phyloP scores from a whole-genome alignment of 2,113 vertebrate genomes.

The Cyphotilapia sp. region DNA sequence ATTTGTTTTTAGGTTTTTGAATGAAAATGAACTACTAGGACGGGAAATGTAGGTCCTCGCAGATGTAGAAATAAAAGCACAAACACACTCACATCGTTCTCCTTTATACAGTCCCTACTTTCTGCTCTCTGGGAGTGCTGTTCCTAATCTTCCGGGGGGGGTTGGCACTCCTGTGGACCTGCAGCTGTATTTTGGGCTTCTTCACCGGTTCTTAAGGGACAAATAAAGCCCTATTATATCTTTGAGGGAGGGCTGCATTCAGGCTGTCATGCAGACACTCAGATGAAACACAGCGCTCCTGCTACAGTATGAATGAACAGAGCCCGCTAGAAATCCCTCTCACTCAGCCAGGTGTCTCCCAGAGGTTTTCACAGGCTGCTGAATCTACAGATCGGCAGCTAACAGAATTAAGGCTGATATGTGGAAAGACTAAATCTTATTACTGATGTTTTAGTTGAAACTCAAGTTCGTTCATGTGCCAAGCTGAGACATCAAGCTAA shows the following conservation, averaged over 20 bases:
- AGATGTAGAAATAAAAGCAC: background rate
- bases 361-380: background rate
- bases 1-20: background rate
- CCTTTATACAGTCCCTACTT: background rate
- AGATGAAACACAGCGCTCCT: conserved; percentile 15
- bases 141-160: background rate
- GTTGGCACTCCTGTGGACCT: conserved; percentile 28
- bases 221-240: conserved; percentile 64
- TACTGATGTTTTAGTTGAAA: background rate
- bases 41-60: background rate
- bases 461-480: background rate
- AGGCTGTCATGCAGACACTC: conserved; percentile 48
- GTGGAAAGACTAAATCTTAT: background rate
- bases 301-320: conserved; percentile 44
- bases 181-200: conserved; percentile 51
- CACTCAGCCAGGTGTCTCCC: conserved; percentile 7
- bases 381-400: background rate
- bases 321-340: background rate
- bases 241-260: conserved; percentile 62
- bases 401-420: background rate
- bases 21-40: background rate
- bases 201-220: conserved; percentile 51
- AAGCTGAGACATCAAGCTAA: background rate
- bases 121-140: background rate
- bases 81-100: background rate